These are phyloP conservation scores for Sciurus carolinensis DNA, from an alignment of 2,797 vertebrate genomes.

Conservation along the genomic window DNA sequence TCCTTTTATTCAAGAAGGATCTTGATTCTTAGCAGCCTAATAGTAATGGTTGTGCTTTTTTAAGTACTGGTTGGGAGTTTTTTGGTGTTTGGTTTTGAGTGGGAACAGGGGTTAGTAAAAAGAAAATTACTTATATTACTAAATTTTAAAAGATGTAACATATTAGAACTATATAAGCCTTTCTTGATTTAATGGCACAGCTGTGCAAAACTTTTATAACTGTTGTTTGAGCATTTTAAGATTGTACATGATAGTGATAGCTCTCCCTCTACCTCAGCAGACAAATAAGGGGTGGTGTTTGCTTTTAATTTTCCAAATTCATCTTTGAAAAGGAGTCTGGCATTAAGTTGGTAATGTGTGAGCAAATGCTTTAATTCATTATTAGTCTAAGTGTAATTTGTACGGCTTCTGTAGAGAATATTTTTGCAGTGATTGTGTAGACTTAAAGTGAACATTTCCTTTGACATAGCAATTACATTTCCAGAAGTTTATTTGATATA, in stretches of 20 bases:
- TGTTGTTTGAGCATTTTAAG: background rate
- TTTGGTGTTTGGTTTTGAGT: background rate
- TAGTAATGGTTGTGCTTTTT: background rate
- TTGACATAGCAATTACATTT: slow-evolving; percentile 41
- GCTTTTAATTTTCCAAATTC: background rate
- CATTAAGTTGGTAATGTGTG: background rate
- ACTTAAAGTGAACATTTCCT: background rate
- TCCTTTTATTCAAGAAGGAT: background rate
- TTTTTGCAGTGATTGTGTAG: background rate
- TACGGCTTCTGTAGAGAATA: background rate
- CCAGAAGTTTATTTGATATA: background rate
- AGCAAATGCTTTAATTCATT: background rate
- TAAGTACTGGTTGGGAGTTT: background rate
- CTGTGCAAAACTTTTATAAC: background rate
- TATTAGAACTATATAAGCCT: background rate
- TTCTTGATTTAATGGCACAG: background rate
- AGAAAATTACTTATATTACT: background rate
- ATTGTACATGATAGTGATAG: background rate
- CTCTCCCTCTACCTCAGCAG: background rate
- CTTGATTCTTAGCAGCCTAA: background rate
- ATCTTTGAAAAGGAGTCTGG: background rate
- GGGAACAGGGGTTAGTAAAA: background rate
- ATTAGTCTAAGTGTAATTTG: background rate
- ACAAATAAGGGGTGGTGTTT: background rate
- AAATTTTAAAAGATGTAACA: background rate